Evolutionary conservation across 2,113 vertebrate species (phyloP).

Genomic region (Tyto alba): DNA sequence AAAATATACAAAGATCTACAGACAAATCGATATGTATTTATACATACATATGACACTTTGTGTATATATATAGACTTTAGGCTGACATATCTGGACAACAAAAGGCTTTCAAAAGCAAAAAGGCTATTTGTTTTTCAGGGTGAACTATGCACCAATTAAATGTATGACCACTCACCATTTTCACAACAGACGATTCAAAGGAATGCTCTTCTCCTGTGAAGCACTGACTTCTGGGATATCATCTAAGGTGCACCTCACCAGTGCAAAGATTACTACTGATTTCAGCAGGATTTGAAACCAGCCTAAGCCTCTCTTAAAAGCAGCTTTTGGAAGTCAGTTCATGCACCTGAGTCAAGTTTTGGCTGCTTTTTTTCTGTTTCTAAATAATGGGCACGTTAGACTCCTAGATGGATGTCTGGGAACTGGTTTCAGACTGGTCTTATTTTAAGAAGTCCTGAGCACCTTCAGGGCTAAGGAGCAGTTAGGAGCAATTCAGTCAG

Average conservation of each 20-base stretch:
- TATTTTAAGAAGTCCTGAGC: not conserved
- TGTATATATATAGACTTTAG: not conserved
- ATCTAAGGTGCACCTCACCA: not conserved
- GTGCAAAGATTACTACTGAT: not conserved
- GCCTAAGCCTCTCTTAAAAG: not conserved
- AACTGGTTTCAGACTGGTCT: not conserved
- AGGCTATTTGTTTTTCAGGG: not conserved
- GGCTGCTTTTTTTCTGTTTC: not conserved
- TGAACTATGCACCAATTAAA: not conserved
- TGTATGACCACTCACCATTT: not conserved
- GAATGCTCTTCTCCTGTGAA: fast-evolving
- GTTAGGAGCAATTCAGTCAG: not conserved
- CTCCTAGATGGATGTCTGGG: not conserved
- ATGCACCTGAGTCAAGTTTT: not conserved
- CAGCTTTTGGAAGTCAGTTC: not conserved
- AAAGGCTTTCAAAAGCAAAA: not conserved
- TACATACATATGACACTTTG: not conserved
- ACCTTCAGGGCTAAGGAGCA: not conserved
- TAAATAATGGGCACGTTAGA: not conserved
- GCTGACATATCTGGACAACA: not conserved
- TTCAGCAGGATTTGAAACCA: not conserved
- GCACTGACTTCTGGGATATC: not conserved
- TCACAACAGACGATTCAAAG: not conserved
- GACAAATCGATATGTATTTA: not conserved
- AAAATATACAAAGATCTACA: not conserved